A percentile compares a stretch with the other conserved stretches of the same genome.
phyloP scores from a whole-genome alignment of 2,113 vertebrate genomes.

The Pteruthius melanotis region DNA sequence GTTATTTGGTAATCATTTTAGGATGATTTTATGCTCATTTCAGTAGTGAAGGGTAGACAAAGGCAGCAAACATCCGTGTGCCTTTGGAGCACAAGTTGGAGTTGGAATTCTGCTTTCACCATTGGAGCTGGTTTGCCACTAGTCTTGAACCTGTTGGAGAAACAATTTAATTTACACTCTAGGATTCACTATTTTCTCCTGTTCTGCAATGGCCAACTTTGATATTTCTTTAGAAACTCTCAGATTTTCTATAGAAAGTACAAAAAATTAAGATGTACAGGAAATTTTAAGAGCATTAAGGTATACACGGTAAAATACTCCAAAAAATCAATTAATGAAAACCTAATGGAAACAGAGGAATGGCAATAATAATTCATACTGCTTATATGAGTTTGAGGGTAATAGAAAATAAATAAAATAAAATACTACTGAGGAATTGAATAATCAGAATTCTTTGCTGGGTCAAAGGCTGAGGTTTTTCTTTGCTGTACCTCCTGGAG shows the following conservation, averaged over 20 bases:
- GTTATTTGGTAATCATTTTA: neutral
- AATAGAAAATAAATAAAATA: neutral
- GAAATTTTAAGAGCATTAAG: neutral
- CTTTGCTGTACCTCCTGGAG: neutral
- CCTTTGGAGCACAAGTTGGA: neutral
- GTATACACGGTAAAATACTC: neutral
- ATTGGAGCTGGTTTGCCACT: neutral
- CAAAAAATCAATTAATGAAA: too few species aligned
- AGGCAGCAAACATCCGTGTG: neutral
- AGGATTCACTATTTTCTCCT: neutral
- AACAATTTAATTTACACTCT: neutral
- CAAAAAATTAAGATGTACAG: neutral
- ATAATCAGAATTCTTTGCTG: neutral
- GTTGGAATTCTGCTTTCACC: neutral
- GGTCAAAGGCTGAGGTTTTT: neutral
- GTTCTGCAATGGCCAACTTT: neutral
- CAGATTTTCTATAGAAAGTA: neutral
- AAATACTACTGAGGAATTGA: neutral
- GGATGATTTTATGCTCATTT: neutral
- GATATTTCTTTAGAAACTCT: rapidly evolving
- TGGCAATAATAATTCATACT: neutral
- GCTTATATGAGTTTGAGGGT: neutral
- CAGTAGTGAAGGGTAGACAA: neutral
- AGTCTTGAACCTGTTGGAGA: neutral
- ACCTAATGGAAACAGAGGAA: neutral